A percentile compares a stretch with the other conserved stretches of the same genome.
phyloP scores from a whole-genome alignment of 2,888 invertebrate species.

The Norana najaformis region DNA sequence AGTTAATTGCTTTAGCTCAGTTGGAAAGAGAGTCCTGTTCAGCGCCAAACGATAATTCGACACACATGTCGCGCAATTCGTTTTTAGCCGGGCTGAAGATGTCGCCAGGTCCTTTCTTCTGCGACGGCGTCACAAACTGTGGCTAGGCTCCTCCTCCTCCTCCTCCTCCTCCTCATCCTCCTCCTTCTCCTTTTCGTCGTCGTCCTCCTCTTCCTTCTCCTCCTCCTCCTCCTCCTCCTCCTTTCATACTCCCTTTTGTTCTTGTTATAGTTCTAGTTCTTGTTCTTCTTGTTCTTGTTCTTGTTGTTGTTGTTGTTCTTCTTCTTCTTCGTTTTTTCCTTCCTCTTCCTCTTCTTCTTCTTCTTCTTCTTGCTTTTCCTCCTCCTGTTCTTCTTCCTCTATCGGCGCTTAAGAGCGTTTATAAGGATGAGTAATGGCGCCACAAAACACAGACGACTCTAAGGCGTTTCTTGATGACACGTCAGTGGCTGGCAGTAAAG shows the following conservation, averaged over 20 bases:
- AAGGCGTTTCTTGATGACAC: not conserved
- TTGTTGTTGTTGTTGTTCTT: not conserved
- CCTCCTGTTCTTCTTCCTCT: not conserved
- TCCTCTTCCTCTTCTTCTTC: not conserved
- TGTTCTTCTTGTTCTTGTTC: not conserved
- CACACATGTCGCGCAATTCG: no score
- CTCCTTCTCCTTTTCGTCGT: no score
- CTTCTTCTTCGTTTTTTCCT: not conserved
- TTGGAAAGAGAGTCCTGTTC: not conserved
- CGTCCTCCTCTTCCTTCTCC: not conserved
- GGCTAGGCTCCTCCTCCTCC: not conserved
- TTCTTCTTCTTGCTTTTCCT: not conserved
- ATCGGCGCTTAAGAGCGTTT: not conserved
- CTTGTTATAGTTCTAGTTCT: not conserved
- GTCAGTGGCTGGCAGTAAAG: slow-evolving; percentile 4
- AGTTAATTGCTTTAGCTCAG: no score
- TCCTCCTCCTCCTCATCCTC: not conserved
- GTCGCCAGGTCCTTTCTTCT: not conserved
- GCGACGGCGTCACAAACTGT: no score
- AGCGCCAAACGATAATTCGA: no score
- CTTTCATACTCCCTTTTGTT: no score
- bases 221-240: no score
- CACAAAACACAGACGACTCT: not conserved
- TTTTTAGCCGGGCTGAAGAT: not conserved
- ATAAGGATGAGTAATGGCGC: not conserved